phyloP scores from a whole-genome alignment of 2,113 vertebrate species.

The Myrmecobius fasciatus region DNA sequence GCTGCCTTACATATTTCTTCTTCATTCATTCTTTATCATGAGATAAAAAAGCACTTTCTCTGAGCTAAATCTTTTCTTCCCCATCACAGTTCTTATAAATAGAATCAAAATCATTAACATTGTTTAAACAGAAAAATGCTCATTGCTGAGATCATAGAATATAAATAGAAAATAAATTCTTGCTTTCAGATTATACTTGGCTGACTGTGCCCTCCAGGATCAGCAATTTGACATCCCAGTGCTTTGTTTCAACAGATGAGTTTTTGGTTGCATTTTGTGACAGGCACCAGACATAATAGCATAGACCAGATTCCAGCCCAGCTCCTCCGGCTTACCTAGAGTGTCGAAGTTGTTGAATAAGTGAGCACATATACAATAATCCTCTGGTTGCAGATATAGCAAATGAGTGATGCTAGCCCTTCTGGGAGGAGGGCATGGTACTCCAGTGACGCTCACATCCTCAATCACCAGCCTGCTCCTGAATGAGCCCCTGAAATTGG shows the following conservation, averaged over 20 bases:
- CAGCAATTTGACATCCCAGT: not conserved
- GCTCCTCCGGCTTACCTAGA: slow-evolving; percentile 80
- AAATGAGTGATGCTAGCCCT: slow-evolving; percentile 88
- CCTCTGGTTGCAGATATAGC: slow-evolving; percentile 88
- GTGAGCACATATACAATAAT: slow-evolving; percentile 87
- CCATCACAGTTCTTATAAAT: not conserved
- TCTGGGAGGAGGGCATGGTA: slow-evolving; percentile 88
- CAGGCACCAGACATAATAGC: slow-evolving; percentile 12
- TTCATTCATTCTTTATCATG: not conserved
- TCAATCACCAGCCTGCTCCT: slow-evolving; percentile 89
- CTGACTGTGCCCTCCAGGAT: not conserved
- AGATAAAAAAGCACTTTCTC: not conserved
- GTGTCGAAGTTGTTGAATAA: slow-evolving; percentile 79
- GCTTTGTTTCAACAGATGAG: slow-evolving; percentile 27
- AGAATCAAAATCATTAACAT: not conserved
- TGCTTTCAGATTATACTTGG: not conserved
- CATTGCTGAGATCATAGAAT: slow-evolving; percentile 14
- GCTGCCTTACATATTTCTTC: slow-evolving; percentile 8
- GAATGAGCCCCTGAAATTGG: slow-evolving; percentile 82
- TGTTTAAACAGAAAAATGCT: slow-evolving; percentile 19
- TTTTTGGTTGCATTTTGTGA: not conserved
- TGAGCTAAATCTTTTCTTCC: not conserved
- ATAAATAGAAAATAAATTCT: slow-evolving; percentile 11
- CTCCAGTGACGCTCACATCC: slow-evolving; percentile 87
- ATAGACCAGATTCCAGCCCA: not conserved